Base-by-base conservation (phyloP, 2,888 invertebrate genomes). In the Oxycera nigricornis region DNA sequence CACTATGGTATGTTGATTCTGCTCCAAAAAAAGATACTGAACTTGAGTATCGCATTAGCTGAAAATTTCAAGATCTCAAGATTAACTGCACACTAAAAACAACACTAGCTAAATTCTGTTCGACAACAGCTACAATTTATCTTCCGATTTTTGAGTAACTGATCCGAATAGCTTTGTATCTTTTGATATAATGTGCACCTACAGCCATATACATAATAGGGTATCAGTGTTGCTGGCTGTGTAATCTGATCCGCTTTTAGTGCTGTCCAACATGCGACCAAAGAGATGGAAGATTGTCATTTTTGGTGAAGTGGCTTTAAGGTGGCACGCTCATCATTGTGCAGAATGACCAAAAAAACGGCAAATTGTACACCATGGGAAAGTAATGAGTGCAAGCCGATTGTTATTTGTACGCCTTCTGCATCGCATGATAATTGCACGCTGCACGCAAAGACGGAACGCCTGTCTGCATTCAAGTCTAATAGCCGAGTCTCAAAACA, bases 351-450 rank as follows among this genome's bases (percentile, higher is more conserved):
- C 7, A 22, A 20, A 55, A 55, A 55, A 55, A 59, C 20, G 17
- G 28, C 2, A 28, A 59, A 59, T 14, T 26, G 28, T 30, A 22
- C 26, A 30, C 28, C 28, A 59, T 59, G 59, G n/a, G 59, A 28
- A 59, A 59, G 30, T 59, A 59, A 59, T 59, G 59, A 59, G 30
- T 22, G 28, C 30, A 59, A 28, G 59, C 30, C 30, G 14, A n/a
- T 59, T 9, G 59, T 59, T 59, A 11, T 28, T 4, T 59, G 14
- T 30, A n/a, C n/a, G 59, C 59, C 59, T 59, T 17, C 30, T 28
- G 59, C 24, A 28, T 59, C n/a, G 59, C 59, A 28, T 22, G 55
- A 55, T 59, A 28, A 59, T 59, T 59, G 59, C 59, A 59, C 59
- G 30, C 30, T 59, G 59, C 59, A 2, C 28, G 59, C 26, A 59